A percentile compares a stretch with the other conserved stretches of the same genome.
These are phyloP conservation scores for Bovichtus variegatus DNA, from an alignment of 2,797 vertebrate species.

Conservation along the genomic window DNA sequence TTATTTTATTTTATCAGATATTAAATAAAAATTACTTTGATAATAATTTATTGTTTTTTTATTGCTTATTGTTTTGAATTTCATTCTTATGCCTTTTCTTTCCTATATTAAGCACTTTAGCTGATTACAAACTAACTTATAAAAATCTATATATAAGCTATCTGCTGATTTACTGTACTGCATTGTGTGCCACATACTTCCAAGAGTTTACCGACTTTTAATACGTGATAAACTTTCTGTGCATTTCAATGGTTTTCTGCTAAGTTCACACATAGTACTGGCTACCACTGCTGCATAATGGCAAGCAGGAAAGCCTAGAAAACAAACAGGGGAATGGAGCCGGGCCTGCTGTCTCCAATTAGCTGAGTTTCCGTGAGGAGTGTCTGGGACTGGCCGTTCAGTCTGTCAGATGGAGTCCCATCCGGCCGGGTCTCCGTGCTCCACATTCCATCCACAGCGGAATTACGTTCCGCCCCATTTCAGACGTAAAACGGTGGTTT, in stretches of 20 bases:
- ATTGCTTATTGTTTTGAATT: not conserved
- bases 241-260: conserved; percentile 10
- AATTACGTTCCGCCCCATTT: conserved; percentile 78
- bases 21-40: too few relatives aligned
- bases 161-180: not conserved
- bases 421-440: conserved; percentile 70
- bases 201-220: not conserved
- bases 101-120: too few relatives aligned
- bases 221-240: not conserved
- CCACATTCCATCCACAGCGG: conserved; percentile 76
- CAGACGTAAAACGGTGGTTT: conserved; percentile 74
- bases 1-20: too few relatives aligned
- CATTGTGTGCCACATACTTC: not conserved
- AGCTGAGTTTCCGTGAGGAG: conserved; percentile 76
- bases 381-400: conserved; percentile 68
- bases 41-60: too few relatives aligned
- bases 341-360: conserved; percentile 80
- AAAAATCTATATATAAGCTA: not conserved
- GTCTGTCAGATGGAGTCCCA: conserved; percentile 73
- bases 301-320: conserved; percentile 52
- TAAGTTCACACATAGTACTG: conserved; percentile 14
- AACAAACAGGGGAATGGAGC: conserved; percentile 44
- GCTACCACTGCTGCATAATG: conserved; percentile 33
- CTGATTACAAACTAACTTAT: too few relatives aligned
- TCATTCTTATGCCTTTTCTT: not conserved